Evolutionary conservation across 2,113 vertebrate species (phyloP).

Genomic region (Dasypus novemcinctus): DNA sequence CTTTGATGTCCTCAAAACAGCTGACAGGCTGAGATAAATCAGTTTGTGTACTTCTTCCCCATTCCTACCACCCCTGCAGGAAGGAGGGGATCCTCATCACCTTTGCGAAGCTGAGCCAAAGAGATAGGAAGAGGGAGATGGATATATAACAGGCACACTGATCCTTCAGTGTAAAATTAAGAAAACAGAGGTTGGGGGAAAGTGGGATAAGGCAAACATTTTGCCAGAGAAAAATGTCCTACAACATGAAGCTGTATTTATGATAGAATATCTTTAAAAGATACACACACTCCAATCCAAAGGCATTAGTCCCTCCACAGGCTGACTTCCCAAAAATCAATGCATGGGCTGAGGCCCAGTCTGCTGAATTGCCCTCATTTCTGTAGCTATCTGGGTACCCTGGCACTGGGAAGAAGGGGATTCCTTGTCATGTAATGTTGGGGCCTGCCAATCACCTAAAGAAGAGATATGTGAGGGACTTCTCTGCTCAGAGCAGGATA

Average conservation of each 20-base stretch:
- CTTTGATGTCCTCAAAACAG: slow-evolving; percentile 86
- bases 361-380: neutral
- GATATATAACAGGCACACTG: slow-evolving; percentile 67
- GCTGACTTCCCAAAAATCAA: slow-evolving; percentile 34
- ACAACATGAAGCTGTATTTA: slow-evolving; percentile 49
- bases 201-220: slow-evolving; percentile 67
- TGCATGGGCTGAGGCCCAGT: rapidly evolving
- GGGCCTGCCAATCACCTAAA: neutral
- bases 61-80: slow-evolving; percentile 86
- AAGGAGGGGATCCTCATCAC: slow-evolving; percentile 89
- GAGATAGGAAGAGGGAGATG: slow-evolving; percentile 70
- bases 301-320: neutral
- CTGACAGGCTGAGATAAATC: slow-evolving; percentile 94
- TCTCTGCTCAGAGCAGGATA: neutral
- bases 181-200: slow-evolving; percentile 71
- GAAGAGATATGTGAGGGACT: neutral
- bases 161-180: slow-evolving; percentile 82
- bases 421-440: neutral
- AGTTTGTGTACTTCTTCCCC: slow-evolving; percentile 85
- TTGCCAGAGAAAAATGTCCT: slow-evolving; percentile 72
- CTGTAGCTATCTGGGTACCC: neutral
- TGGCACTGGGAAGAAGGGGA: neutral
- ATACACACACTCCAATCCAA: neutral
- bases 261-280: slow-evolving; percentile 53
- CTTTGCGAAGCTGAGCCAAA: slow-evolving; percentile 82